phyloP scores from a whole-genome alignment of 2,888 invertebrate genomes.

The Hipparchia semele region DNA sequence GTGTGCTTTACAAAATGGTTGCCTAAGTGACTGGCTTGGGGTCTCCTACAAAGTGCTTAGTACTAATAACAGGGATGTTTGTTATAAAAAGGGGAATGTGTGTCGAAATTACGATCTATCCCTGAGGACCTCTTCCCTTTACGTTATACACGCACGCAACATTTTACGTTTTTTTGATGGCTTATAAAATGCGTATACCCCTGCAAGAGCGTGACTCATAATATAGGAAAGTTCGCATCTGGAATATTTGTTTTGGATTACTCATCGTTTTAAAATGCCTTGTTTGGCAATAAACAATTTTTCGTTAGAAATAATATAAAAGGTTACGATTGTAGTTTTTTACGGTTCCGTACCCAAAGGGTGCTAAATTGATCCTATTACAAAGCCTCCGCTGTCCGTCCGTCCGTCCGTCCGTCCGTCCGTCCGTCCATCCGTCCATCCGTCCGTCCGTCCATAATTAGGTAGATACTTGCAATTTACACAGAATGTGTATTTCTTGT shows the following conservation, averaged over 20 bases:
- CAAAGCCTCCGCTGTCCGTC: too few species aligned
- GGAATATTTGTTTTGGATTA: conserved; percentile 23
- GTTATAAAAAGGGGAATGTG: conserved; percentile 35
- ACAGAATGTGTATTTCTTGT: too few species aligned
- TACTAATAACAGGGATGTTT: conserved; percentile 25
- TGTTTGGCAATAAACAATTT: background rate
- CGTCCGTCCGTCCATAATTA: too few species aligned
- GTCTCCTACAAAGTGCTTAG: background rate
- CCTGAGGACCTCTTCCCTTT: conserved; percentile 49
- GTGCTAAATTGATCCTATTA: too few species aligned
- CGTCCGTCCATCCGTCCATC: too few species aligned
- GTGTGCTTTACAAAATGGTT: too few species aligned
- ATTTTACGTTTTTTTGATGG: conserved; percentile 50
- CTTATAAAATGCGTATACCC: conserved; percentile 45
- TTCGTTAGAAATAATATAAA: too few species aligned
- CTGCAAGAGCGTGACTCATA: conserved; percentile 46
- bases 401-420: too few species aligned
- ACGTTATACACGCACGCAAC: conserved; percentile 50
- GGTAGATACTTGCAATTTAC: too few species aligned
- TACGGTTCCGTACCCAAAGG: too few species aligned
- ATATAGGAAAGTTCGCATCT: conserved; percentile 45
- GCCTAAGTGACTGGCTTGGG: background rate
- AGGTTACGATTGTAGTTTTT: too few species aligned
- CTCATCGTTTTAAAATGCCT: conserved; percentile 23
- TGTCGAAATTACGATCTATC: conserved; percentile 52